Percentiles rank a stretch among this genome's conserved stretches.
Evolutionary conservation across 2,888 invertebrate species (phyloP).

Genomic region (Sipunculus nudus): DNA sequence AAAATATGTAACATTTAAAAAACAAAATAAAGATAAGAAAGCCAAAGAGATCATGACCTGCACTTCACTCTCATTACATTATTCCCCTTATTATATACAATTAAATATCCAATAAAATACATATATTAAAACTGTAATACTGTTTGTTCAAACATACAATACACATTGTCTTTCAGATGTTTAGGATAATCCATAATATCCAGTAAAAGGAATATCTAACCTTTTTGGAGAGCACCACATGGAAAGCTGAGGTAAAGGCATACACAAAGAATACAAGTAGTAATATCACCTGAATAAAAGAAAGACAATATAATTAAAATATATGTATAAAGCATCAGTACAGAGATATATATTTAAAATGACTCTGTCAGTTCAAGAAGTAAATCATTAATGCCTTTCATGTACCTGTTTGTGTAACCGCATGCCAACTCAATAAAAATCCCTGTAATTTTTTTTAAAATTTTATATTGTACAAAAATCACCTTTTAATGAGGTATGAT

Average conservation of each 20-base stretch:
- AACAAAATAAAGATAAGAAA: too few species aligned
- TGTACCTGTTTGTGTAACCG: too few species aligned
- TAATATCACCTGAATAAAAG: slow-evolving; percentile 45
- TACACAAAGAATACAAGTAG: slow-evolving; percentile 49
- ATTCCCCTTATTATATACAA: not conserved
- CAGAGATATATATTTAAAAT: not conserved
- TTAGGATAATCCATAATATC: not conserved
- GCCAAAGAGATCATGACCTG: too few species aligned
- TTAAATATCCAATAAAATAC: not conserved
- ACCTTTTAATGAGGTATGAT: not conserved
- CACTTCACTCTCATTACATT: too few species aligned
- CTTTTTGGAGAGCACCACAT: slow-evolving; percentile 46
- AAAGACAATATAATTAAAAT: not conserved
- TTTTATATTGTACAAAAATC: not conserved
- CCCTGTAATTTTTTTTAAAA: not conserved
- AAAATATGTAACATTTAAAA: too few species aligned
- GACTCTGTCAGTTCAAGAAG: too few species aligned
- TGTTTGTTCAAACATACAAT: not conserved
- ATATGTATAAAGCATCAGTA: not conserved
- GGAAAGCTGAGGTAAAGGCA: slow-evolving; percentile 52
- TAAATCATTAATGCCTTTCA: too few species aligned
- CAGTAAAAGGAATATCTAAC: slow-evolving; percentile 33
- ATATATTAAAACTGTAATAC: not conserved
- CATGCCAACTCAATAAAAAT: too few species aligned
- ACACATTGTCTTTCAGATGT: not conserved